phyloP scores from a whole-genome alignment of 2,113 vertebrate genomes.

The Grallaria varia region DNA sequence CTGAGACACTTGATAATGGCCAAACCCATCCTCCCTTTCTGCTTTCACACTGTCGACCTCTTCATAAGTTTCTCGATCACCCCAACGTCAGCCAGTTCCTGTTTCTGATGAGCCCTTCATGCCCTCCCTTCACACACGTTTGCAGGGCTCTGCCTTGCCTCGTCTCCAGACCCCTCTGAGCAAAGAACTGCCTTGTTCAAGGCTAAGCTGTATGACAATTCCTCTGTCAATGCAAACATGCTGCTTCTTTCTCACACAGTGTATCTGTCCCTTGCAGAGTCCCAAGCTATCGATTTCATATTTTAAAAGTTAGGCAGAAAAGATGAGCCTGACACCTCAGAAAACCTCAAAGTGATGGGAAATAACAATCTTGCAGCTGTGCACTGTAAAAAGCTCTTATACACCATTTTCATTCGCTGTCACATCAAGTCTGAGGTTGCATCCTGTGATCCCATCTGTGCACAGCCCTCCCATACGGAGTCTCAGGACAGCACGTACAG shows the following conservation, averaged over 20 bases:
- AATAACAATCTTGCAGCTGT: background rate
- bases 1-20: background rate
- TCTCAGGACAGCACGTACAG: background rate
- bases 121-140: background rate
- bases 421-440: background rate
- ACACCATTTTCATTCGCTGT: fast-evolving
- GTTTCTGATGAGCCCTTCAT: fast-evolving
- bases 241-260: background rate
- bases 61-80: background rate
- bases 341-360: background rate
- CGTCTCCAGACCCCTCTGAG: background rate
- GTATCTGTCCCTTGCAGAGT: background rate
- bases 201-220: background rate
- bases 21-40: background rate
- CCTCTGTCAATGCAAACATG: background rate
- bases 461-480: background rate
- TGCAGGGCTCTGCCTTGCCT: background rate
- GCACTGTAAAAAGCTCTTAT: background rate
- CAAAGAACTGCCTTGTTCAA: background rate
- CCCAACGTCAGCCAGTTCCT: background rate
- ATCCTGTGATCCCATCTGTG: background rate
- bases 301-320: background rate
- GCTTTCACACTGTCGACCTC: background rate
- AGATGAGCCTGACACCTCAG: background rate
- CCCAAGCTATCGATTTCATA: background rate